phyloP scores from a whole-genome alignment of 1,140 invertebrate genomes.

The Adelges cooleyi region DNA sequence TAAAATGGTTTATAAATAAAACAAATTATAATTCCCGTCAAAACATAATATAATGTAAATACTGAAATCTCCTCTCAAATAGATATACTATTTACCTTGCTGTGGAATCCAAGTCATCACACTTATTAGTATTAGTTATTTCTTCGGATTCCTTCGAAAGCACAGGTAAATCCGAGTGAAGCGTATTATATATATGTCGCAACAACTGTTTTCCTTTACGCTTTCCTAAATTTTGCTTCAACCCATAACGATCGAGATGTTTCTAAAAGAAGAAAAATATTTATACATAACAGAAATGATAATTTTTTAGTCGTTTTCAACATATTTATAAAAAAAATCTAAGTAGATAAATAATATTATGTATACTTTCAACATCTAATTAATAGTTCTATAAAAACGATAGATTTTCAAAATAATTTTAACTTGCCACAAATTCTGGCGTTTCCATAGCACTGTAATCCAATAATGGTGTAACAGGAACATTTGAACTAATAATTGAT shows the following conservation, averaged over 20 bases:
- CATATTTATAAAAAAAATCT: too few species aligned
- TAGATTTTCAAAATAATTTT: too few species aligned
- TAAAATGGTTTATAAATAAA: neutral
- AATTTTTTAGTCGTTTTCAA: too few species aligned
- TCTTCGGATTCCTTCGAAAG: neutral
- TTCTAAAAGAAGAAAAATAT: conserved; percentile 29
- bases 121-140: neutral
- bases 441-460: conserved; percentile 33
- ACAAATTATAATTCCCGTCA: neutral
- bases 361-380: too few species aligned
- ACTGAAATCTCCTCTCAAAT: too few species aligned
- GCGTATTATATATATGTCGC: conserved; percentile 31
- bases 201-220: conserved; percentile 31
- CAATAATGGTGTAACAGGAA: conserved; percentile 30
- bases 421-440: conserved; percentile 32
- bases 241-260: conserved; percentile 32
- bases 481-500: neutral
- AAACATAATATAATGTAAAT: neutral
- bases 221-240: conserved; percentile 30
- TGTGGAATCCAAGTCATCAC: neutral
- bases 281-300: too few species aligned
- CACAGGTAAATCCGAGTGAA: conserved; percentile 24
- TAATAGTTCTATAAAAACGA: too few species aligned
- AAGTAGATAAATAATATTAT: too few species aligned
- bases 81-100: neutral